phyloP scores from a whole-genome alignment of 2,888 invertebrate species.

The Noctua fimbriata region DNA sequence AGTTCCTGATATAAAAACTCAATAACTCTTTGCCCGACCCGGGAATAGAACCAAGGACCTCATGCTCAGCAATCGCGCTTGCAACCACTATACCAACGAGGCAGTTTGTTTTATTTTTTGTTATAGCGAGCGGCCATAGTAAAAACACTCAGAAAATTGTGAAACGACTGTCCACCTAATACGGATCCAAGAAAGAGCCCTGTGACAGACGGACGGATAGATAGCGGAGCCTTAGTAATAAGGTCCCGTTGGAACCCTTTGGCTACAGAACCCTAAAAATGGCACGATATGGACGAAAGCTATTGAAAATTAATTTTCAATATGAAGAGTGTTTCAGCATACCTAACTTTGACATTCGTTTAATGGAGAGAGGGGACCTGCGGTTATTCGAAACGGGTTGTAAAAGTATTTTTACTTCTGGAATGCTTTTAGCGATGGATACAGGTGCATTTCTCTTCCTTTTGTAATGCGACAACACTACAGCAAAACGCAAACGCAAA shows the following conservation, averaged over 20 bases:
- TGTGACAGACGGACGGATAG: background rate
- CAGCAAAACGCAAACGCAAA: too few relatives aligned
- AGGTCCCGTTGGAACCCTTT: background rate
- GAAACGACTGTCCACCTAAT: background rate
- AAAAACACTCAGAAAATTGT: background rate
- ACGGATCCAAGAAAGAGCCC: background rate
- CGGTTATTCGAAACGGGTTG: background rate
- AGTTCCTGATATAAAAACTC: background rate
- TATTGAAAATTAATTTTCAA: conserved; percentile 56
- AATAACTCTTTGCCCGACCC: background rate
- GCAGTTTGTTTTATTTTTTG: background rate
- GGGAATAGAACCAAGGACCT: background rate
- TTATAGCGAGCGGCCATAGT: background rate
- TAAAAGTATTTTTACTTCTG: background rate
- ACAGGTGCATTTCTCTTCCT: background rate
- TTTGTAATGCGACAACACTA: background rate
- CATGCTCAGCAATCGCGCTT: background rate
- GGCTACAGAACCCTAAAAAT: background rate
- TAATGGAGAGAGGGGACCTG: conserved; percentile 1
- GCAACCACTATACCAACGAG: background rate
- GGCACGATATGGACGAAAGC: conserved; percentile 6
- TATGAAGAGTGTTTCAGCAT: conserved; percentile 42
- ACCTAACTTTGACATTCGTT: conserved; percentile 34
- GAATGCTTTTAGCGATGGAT: conserved; percentile 1
- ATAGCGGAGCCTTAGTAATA: background rate